phyloP scores from a whole-genome alignment of 2,797 vertebrate genomes.

The Myioborus miniatus region DNA sequence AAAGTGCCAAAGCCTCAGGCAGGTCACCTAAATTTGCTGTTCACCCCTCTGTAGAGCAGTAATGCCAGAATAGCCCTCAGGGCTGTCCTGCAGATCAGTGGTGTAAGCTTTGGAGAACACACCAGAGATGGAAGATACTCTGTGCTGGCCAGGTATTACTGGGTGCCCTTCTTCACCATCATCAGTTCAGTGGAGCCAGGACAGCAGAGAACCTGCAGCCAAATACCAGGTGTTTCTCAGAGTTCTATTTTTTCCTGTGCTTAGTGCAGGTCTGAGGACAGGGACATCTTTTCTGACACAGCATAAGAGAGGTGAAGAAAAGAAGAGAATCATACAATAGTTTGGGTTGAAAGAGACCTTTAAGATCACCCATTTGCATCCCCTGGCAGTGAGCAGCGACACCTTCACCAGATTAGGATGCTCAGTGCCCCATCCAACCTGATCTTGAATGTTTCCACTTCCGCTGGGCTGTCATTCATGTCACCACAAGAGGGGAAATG shows the following conservation, averaged over 20 bases:
- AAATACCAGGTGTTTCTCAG: background rate
- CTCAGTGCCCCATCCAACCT: background rate
- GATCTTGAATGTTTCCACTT: background rate
- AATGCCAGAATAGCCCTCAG: background rate
- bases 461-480: background rate
- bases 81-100: background rate
- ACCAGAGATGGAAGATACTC: background rate
- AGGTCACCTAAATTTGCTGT: background rate
- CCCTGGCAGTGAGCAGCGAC: background rate
- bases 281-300: background rate
- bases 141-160: background rate
- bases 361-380: background rate
- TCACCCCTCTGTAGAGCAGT: background rate
- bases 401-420: background rate
- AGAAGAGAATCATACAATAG: background rate
- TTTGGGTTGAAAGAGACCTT: background rate
- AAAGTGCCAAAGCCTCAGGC: rapidly evolving
- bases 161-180: background rate
- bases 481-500: background rate
- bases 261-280: background rate
- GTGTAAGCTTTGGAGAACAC: background rate
- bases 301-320: background rate
- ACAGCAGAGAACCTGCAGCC: background rate
- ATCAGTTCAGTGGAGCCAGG: background rate
- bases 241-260: background rate